phyloP scores from a whole-genome alignment of 2,797 vertebrate species.

The Girardinus metallicus region DNA sequence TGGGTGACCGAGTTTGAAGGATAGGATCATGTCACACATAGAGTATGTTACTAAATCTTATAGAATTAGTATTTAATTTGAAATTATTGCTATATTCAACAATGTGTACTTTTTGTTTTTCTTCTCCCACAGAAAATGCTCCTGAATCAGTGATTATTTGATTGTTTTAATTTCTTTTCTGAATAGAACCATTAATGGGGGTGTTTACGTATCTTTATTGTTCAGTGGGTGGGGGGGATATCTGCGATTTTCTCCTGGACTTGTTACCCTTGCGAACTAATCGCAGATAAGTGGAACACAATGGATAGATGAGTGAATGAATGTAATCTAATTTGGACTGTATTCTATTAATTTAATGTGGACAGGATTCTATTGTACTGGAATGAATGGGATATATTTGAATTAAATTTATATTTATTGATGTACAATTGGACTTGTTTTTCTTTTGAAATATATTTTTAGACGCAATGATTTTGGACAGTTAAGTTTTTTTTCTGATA shows the following conservation, averaged over 20 bases:
- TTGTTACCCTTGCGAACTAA: background rate
- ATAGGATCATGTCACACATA: constrained; percentile 18
- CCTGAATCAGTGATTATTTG: background rate
- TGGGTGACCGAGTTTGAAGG: constrained; percentile 33
- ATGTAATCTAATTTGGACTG: background rate
- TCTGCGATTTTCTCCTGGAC: background rate
- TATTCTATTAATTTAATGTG: background rate
- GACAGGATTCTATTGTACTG: background rate
- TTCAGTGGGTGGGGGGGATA: background rate
- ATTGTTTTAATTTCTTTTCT: background rate
- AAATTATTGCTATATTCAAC: background rate
- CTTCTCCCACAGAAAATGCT: background rate
- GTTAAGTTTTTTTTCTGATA: background rate
- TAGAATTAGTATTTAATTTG: background rate
- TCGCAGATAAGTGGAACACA: background rate
- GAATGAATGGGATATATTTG: background rate
- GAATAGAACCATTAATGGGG: background rate
- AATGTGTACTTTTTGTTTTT: background rate
- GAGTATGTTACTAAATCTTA: background rate
- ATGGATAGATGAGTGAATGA: background rate
- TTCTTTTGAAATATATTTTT: background rate
- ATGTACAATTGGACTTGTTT: background rate
- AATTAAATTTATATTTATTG: background rate
- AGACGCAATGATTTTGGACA: background rate
- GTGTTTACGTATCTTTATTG: background rate